Evolutionary conservation across 2,888 invertebrate genomes (phyloP), one percentile per base, ranked within the genome.

Genomic region (Calephelis perditalis): DNA sequence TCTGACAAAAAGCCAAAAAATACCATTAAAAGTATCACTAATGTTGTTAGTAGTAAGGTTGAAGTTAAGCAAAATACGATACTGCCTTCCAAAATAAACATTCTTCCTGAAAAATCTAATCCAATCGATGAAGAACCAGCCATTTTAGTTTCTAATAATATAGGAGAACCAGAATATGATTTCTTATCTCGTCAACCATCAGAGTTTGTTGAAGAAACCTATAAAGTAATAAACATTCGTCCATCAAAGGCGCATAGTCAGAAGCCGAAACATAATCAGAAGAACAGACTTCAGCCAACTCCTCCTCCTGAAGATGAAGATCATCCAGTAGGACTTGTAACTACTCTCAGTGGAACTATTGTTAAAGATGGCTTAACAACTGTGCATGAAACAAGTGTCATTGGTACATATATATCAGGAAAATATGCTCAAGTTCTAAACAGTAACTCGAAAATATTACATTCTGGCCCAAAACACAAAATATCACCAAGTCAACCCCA

Each of bases 401-500:
- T 97, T 71, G 96, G 97, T 37, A 96, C 97, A 5, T 96, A 94
- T 76, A 96, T 97, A 72, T 95, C 95, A 57, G 96, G 96, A 47
- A 97, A 97, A 85, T 97, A 97, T 79, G 96, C 97, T 4, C 97
- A 97, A 84, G 95, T 96, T 9, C 85, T 97, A 43, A 96, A 96
- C 74, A 96, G 96, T 73, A 95, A 95, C 49, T 96, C 96, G 0
- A 94, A 94, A 74, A 84, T 95, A 47, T 81, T 93, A 62, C 76
- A 80, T 43, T 68, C 81, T 57, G 89, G 86, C 3, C 91, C 92
- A 67, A 92, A 93, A 73, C 91, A 86, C 7, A 94, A 94, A 84
- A 94, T 95, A 65, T 91, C 92, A 52, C 94, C 95, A 0, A 92
- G 93, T 46, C 93, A 92, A 49, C 91, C 94, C 0, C 91, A 94